Evolutionary conservation across 2,797 vertebrate genomes (phyloP), one percentile per base, ranked within the genome.

Genomic region (Falco concolor): DNA sequence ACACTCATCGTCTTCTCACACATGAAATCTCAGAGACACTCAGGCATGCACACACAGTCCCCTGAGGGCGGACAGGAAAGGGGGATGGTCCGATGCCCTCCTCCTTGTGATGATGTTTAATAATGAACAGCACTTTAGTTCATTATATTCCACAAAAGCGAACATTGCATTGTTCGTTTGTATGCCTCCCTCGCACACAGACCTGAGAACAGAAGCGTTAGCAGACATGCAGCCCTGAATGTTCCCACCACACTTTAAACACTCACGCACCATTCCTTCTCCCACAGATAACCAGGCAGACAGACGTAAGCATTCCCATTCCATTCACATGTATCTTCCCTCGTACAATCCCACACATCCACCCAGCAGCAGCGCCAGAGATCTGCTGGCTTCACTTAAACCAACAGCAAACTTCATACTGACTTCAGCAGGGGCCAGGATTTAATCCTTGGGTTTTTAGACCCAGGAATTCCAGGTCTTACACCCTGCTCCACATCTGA

Each of bases 41-140:
- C 87, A 52, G 83, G 95, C 94, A 95, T 87, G 92, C 90, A 95
- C 88, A 47, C 85, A 9, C 72, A 4, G 77, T 89, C 85, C 93
- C 91, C 19, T 2, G 68, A 4, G 84, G 57, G 40, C 23, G 83
- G 57, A 76, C 68, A 73, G 84, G 57, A 68, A 69, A 68, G 74
- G 79, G 75, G 86, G 84, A 36, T 10, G 90, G 34, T 64, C 50
- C n/a, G 27, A 53, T 21, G 53, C 61, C 54, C 68, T 68, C 40
- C 90, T 79, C 77, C 74, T 61, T 23, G 50, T 4, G 61, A 69
- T 30, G 44, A 61, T 56, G 76, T 42, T 87, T 86, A 64, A 36
- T 80, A 91, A 40, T 61, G 78, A 57, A 50, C 87, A 83, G 40
- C 20, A 0, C 88, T 85, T 1, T 2, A 32, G 68, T 6, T 85